Base-by-base conservation (phyloP, 2,113 vertebrate species). In the Scomber japonicus region DNA sequence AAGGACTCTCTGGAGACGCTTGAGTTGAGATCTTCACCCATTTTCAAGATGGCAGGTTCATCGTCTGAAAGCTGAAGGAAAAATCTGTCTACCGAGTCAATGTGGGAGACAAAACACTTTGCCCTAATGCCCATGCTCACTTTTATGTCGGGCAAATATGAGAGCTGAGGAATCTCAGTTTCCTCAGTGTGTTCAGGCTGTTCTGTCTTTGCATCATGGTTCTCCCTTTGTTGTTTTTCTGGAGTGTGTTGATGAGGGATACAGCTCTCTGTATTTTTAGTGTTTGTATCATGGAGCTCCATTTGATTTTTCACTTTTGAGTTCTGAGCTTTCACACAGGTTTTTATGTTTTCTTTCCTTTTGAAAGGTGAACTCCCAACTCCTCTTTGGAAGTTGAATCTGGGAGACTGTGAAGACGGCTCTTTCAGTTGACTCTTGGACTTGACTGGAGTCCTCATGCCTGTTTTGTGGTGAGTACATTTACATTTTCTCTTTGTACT, bases 61-160 rank as follows among this genome's bases (percentile, higher is more conserved):
- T 96, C 95, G 8, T 96, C 91, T 31, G 88, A 92, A 89, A 96
- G 88, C 15, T 97, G 96, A 81, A 97, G 82, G 85, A 95, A 96
- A 80, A 97, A 98, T 88, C 80, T 93, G 30, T 84, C 84, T 12
- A 76, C 75, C 5, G 91, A 94, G 54, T 86, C 88, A 1, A 90
- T 11, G 55, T 94, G 93, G 62, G 96, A 96, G 84, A 95, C 59
- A 62, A 94, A 97, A 4, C 87, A 96, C 21, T 71, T 63, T 24
- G 87, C 74, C 83, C 81, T 88, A 1, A 86, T 86, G 67, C 95
- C 96, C 55, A 90, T 45, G 27, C 24, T 80, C 46, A 97, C 80
- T 50, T 84, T 78, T 51, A 27, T 79, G 13, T 92, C 70, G 55
- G 94, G 92, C 80, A 97, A 93, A 81, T 82, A 84, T 9, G 31